Base-by-base conservation (phyloP, 2,888 invertebrate genomes). In the Schizotus pectinicornis region DNA sequence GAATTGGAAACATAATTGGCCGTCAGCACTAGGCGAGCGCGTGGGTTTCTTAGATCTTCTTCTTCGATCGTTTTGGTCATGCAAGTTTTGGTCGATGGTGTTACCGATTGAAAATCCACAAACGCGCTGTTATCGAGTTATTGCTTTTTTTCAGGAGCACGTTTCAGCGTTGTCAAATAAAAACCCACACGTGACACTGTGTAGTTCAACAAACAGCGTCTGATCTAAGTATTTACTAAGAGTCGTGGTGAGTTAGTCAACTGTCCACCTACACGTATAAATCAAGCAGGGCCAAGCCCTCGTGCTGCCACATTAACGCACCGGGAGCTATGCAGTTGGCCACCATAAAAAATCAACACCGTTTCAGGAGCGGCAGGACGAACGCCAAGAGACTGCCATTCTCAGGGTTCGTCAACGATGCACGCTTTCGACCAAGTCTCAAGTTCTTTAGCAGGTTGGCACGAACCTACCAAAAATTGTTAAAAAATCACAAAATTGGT, bases 161-260 rank as follows among this genome's bases (percentile, higher is more conserved):
- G 45, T 38, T 46, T 46, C 53, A 34, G 33, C n/a, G 48, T 54
- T 47, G 54, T 47, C 47, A 55, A 48, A 55, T 55, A 48, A 48
- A 41, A 39, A 48, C 55, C 55, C 49, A 56, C 55, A 48, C 55
- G 35, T 33, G 35, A 47, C 41, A 43, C 37, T 32, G 33, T 33
- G 34, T 35, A 9, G 22, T 30, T 36, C 14, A 56, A 48, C 55
- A 56, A 48, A 52, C 43, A 52, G 36, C 31, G 55, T 43, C 48
- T 42, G 43, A 49, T 48, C 48, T 56, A 41, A 39, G 55, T 41
- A 47, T 47, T 53, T 38, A 46, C 53, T 53, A 53, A 53, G 47
- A 42, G 52, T 52, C 37, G 45, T 33, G 34, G 35, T 51, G 34
- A 47, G 47, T 39, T 39, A 41, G 47, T 54, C 54, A 54, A 46